phyloP scores from a whole-genome alignment of 1,140 invertebrate species.

The Drosophila pectinifera region DNA sequence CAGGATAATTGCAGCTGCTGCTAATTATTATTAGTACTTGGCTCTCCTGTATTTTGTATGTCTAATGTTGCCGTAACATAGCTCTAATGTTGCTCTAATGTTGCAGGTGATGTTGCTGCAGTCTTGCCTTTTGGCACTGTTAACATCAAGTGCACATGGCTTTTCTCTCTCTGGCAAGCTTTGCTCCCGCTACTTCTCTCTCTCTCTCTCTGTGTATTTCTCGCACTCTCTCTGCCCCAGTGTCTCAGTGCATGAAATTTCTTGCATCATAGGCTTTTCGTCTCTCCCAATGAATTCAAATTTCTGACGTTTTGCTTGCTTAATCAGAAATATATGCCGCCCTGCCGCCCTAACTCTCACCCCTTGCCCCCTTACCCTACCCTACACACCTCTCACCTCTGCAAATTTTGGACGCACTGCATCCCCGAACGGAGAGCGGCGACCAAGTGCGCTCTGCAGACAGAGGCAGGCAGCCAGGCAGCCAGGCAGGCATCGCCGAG shows the following conservation, averaged over 20 bases:
- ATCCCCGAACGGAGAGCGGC: not conserved
- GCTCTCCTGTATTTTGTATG: too few relatives aligned
- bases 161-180: constrained; percentile 6
- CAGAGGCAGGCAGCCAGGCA: constrained; percentile 24
- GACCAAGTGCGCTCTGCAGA: constrained; percentile 26
- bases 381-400: not conserved
- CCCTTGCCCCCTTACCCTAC: not conserved
- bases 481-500: constrained; percentile 42
- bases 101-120: constrained; percentile 15
- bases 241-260: constrained; percentile 4
- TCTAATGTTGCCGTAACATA: too few relatives aligned
- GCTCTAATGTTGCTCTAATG: not conserved
- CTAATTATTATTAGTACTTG: too few relatives aligned
- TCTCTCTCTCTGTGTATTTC: not conserved
- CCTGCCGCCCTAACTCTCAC: not conserved
- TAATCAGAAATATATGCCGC: not conserved
- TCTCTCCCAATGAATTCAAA: constrained; percentile 1
- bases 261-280: constrained; percentile 12
- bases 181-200: not conserved
- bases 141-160: constrained; percentile 13
- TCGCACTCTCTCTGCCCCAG: not conserved
- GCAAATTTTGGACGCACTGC: constrained; percentile 4
- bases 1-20: too few relatives aligned
- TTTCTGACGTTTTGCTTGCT: not conserved
- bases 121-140: constrained; percentile 11